phyloP scores from a whole-genome alignment of 2,888 invertebrate genomes.

The Baccha elongata region DNA sequence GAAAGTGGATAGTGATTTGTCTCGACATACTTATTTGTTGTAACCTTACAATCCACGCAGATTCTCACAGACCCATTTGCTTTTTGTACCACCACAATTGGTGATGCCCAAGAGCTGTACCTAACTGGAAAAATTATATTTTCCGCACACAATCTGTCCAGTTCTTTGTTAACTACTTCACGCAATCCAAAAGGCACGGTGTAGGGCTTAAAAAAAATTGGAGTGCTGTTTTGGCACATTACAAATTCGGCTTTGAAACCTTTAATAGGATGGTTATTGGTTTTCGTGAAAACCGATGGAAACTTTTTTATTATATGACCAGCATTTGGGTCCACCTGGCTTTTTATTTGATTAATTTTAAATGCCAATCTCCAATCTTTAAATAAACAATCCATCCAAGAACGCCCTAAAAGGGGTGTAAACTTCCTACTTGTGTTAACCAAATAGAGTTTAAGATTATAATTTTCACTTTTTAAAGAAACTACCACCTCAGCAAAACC shows the following conservation, averaged over 20 bases:
- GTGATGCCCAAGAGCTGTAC: not conserved
- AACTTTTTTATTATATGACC: constrained; percentile 11
- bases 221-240: constrained; percentile 1
- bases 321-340: not conserved
- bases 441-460: constrained; percentile 15
- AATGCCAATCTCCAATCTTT: constrained; percentile 2
- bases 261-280: not conserved
- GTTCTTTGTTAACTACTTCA: constrained; percentile 1
- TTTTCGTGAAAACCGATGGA: constrained; percentile 1
- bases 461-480: not conserved
- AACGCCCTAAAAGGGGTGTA: not conserved
- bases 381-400: constrained; percentile 14
- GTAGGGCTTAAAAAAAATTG: not conserved
- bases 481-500: constrained; percentile 3
- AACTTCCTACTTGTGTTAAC: constrained; percentile 17
- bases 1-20: not conserved
- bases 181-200: not conserved
- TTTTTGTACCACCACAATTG: not conserved
- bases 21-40: not conserved
- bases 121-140: constrained; percentile 9
- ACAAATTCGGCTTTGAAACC: constrained; percentile 11
- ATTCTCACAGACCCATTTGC: not conserved
- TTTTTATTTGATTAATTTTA: not conserved
- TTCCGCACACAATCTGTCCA: not conserved
- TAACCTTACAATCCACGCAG: not conserved